These are phyloP conservation scores for Coenonympha glycerion DNA, from an alignment of 2,888 invertebrate species.

Conservation along the genomic window DNA sequence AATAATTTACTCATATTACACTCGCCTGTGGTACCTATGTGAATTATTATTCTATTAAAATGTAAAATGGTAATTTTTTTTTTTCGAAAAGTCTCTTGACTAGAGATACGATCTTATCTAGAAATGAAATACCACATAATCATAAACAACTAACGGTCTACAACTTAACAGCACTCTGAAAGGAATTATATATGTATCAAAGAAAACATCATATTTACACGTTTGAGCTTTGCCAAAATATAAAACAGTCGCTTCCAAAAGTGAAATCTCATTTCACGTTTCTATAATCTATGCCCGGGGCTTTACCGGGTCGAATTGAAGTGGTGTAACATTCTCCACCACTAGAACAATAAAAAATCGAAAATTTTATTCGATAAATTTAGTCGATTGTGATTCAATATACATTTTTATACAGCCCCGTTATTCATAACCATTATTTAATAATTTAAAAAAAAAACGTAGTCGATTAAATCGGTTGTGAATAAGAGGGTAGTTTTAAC, in stretches of 20 bases:
- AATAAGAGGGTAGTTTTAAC: slow-evolving; percentile 11
- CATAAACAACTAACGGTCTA: slow-evolving; percentile 51
- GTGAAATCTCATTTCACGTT: slow-evolving; percentile 69
- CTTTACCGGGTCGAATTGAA: slow-evolving; percentile 10
- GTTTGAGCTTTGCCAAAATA: slow-evolving; percentile 71
- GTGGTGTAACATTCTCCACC: slow-evolving; percentile 16
- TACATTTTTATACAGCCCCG: slow-evolving; percentile 18
- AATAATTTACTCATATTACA: slow-evolving; percentile 67
- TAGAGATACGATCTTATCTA: slow-evolving; percentile 71
- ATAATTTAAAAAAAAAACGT: slow-evolving; percentile 7
- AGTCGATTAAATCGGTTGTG: slow-evolving; percentile 10
- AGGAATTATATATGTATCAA: slow-evolving; percentile 49
- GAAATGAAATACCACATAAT: slow-evolving; percentile 56
- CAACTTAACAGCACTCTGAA: slow-evolving; percentile 67
- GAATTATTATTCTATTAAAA: slow-evolving; percentile 54
- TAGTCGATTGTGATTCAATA: slow-evolving; percentile 20
- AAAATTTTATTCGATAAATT: slow-evolving; percentile 30
- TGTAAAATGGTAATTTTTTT: slow-evolving; percentile 72
- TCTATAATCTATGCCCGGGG: slow-evolving; percentile 23
- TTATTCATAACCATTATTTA: slow-evolving; percentile 17
- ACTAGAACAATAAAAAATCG: slow-evolving; percentile 26
- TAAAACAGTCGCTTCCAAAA: slow-evolving; percentile 43
- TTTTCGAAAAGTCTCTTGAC: slow-evolving; percentile 67
- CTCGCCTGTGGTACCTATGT: slow-evolving; percentile 60
- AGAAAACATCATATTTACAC: slow-evolving; percentile 45